These are phyloP conservation scores for Drosophila miranda DNA, from an alignment of 1,140 invertebrate species.

Conservation along the genomic window DNA sequence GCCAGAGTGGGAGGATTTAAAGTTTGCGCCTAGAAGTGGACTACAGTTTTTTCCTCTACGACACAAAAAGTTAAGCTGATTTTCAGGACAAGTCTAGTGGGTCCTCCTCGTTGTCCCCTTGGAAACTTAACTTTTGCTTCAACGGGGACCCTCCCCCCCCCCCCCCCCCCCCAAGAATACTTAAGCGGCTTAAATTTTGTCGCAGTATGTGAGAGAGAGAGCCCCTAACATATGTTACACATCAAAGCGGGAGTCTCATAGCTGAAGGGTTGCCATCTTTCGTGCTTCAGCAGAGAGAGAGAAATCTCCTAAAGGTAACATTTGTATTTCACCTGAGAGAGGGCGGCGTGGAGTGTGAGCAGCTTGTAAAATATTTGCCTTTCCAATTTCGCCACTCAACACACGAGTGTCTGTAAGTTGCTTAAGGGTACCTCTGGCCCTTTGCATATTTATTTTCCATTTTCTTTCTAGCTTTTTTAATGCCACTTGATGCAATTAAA, in stretches of 20 bases:
- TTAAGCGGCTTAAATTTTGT: conserved; percentile 69
- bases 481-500: conserved; percentile 76
- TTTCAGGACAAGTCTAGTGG: conserved; percentile 32
- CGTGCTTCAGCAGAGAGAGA: too few species aligned
- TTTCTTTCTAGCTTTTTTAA: conserved; percentile 69
- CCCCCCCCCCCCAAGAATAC: too few species aligned
- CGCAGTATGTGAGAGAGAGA: background rate
- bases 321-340: conserved; percentile 10
- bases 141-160: conserved; percentile 15
- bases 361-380: conserved; percentile 57
- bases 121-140: conserved; percentile 68
- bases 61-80: conserved; percentile 68
- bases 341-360: conserved; percentile 30
- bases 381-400: conserved; percentile 41
- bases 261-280: background rate
- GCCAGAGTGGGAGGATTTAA: conserved; percentile 11
- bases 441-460: conserved; percentile 68
- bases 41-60: conserved; percentile 43
- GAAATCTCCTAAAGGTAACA: conserved; percentile 7
- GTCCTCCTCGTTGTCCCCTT: conserved; percentile 24
- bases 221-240: conserved; percentile 38
- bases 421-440: conserved; percentile 26
- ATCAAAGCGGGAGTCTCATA: conserved; percentile 18
- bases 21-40: conserved; percentile 48
- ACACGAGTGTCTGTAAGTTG: conserved; percentile 37